phyloP scores from a whole-genome alignment of 1,140 invertebrate genomes.

The Aphelinus certus region DNA sequence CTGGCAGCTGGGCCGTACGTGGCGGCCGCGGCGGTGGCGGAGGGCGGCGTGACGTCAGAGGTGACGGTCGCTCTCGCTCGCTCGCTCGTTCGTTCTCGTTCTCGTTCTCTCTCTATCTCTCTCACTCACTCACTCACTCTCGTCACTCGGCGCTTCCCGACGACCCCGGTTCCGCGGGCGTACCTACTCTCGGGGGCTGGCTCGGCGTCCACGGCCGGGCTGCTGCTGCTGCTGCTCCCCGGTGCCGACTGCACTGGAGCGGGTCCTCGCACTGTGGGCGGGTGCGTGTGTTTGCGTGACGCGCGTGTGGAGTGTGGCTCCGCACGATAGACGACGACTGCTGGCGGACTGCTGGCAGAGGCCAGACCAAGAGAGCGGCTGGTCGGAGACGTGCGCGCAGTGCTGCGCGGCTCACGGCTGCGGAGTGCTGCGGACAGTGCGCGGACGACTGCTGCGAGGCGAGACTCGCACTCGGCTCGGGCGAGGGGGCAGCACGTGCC shows the following conservation, averaged over 20 bases:
- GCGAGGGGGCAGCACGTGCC: constrained; percentile 10
- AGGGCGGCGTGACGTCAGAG: background rate
- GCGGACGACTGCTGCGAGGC: background rate
- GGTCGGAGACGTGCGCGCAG: background rate
- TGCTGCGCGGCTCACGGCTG: constrained; percentile 3
- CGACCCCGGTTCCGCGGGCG: background rate
- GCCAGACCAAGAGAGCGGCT: too few species aligned
- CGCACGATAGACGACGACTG: too few species aligned
- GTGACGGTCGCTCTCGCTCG: background rate
- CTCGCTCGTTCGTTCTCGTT: background rate
- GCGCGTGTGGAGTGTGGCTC: too few species aligned
- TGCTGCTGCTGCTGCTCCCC: background rate
- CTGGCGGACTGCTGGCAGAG: too few species aligned
- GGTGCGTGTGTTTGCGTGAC: too few species aligned
- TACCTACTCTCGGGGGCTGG: too few species aligned
- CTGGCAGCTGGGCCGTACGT: too few species aligned
- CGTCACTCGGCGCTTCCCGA: constrained; percentile 36
- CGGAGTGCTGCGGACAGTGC: background rate
- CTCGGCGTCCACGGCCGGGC: background rate
- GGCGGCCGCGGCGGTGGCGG: too few species aligned
- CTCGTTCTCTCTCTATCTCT: constrained; percentile 5
- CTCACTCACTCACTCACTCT: constrained; percentile 49
- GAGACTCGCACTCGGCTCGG: background rate
- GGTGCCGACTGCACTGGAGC: background rate
- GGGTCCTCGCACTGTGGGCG: background rate